Evolutionary conservation across 2,797 vertebrate species (phyloP).

Genomic region (Sus cebifrons): DNA sequence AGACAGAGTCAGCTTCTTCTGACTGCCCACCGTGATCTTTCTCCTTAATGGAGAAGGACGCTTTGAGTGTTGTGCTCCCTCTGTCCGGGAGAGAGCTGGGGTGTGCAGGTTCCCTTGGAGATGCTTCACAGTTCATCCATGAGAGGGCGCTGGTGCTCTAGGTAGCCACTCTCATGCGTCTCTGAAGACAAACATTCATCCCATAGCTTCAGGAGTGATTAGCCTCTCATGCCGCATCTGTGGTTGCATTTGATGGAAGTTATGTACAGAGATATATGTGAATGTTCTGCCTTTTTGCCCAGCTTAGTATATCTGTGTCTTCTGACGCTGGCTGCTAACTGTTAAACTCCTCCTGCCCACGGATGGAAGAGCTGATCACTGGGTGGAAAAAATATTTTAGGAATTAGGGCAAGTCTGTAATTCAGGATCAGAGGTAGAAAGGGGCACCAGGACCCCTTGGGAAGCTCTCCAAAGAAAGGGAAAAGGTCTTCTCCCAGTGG

Average conservation of each 20-base stretch:
- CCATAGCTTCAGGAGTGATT: not conserved
- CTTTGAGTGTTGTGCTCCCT: not conserved
- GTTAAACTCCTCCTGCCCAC: not conserved
- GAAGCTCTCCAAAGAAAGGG: not conserved
- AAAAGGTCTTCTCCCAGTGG: not conserved
- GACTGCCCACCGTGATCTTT: not conserved
- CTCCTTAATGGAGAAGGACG: not conserved
- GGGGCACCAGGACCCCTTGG: not conserved
- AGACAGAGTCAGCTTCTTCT: not conserved
- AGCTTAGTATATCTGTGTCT: not conserved
- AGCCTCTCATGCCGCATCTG: not conserved
- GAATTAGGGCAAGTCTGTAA: not conserved
- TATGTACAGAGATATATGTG: not conserved
- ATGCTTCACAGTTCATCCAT: constrained; percentile 74
- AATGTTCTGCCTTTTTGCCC: not conserved
- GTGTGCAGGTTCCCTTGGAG: not conserved
- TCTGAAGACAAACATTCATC: not conserved
- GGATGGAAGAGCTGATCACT: not conserved
- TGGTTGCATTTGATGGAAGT: not conserved
- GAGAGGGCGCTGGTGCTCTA: constrained; percentile 83
- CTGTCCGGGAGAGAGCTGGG: not conserved
- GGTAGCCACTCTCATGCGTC: not conserved
- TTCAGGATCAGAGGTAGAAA: not conserved
- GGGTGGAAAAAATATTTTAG: not conserved
- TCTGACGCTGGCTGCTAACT: not conserved